Evolutionary conservation across 2,113 vertebrate genomes (phyloP).

Genomic region (Ictalurus furcatus): DNA sequence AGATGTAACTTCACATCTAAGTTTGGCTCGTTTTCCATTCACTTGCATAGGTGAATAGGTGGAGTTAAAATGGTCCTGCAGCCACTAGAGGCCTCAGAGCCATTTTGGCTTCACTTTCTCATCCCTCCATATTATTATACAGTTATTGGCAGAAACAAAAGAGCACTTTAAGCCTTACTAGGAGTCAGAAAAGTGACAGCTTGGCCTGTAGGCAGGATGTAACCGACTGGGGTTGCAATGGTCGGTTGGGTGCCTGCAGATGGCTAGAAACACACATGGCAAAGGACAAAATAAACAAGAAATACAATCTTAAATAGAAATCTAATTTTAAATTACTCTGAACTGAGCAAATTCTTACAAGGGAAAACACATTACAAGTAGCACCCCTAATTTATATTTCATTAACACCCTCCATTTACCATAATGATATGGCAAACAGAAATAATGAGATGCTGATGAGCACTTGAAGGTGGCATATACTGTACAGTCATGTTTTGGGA

Average conservation of each 20-base stretch:
- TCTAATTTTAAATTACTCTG: not conserved
- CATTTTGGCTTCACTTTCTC: not conserved
- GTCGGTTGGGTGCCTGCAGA: not conserved
- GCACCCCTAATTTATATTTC: not conserved
- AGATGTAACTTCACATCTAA: not conserved
- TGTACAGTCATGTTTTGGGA: not conserved
- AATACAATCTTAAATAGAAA: not conserved
- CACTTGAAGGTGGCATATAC: not conserved
- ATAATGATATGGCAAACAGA: not conserved
- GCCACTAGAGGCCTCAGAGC: not conserved
- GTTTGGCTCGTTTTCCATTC: not conserved
- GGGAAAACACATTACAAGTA: not conserved
- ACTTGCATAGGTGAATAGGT: not conserved
- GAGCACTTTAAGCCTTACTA: slow-evolving; percentile 66
- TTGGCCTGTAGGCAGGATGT: slow-evolving; percentile 80
- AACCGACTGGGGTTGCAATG: slow-evolving; percentile 78
- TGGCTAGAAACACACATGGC: slow-evolving; percentile 1
- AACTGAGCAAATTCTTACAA: not conserved
- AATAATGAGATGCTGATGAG: not conserved
- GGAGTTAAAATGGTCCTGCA: not conserved
- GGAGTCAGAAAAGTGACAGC: slow-evolving; percentile 75
- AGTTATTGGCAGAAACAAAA: not conserved
- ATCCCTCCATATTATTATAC: not conserved
- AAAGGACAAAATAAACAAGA: not conserved
- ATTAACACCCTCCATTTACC: not conserved